phyloP scores from a whole-genome alignment of 1,140 invertebrate genomes.

The Protaetia brevitarsis region DNA sequence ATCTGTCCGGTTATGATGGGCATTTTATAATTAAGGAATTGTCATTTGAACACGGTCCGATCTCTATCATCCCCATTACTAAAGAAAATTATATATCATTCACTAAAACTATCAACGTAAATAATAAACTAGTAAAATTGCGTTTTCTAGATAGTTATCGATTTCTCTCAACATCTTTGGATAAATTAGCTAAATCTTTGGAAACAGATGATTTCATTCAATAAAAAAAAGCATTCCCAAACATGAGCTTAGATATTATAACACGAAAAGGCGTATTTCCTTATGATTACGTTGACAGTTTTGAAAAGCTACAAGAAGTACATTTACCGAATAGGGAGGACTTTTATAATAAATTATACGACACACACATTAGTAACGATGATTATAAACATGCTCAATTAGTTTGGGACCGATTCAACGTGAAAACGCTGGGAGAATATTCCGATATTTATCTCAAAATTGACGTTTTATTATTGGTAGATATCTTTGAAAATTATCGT shows the following conservation, averaged over 20 bases:
- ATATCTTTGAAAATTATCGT: conserved; percentile 51
- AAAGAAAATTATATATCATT: conserved; percentile 44
- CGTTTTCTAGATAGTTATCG: conserved; percentile 17
- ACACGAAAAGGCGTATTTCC: conserved; percentile 39
- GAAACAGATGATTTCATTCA: conserved; percentile 27
- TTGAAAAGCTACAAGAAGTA: conserved; percentile 40
- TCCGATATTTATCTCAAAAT: conserved; percentile 49
- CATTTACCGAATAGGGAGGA: conserved; percentile 37
- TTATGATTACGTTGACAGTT: conserved; percentile 41
- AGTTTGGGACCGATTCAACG: conserved; percentile 50
- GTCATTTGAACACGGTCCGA: conserved; percentile 31
- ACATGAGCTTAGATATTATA: conserved; percentile 27
- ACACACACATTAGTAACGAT: conserved; percentile 35
- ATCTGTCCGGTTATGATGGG: conserved; percentile 14
- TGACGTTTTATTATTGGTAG: conserved; percentile 47
- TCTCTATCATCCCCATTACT: conserved; percentile 45
- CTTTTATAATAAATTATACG: conserved; percentile 46
- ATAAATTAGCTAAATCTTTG: neutral
- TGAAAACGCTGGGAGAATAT: conserved; percentile 47
- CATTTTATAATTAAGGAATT: conserved; percentile 42
- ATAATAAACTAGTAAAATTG: conserved; percentile 10
- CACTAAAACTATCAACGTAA: conserved; percentile 32
- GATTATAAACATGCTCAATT: conserved; percentile 49
- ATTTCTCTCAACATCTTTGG: neutral
- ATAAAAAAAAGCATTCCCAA: neutral